Percentiles rank a stretch among this genome's conserved stretches.
phyloP scores from a whole-genome alignment of 2,113 vertebrate species.

The Vicugna pacos region DNA sequence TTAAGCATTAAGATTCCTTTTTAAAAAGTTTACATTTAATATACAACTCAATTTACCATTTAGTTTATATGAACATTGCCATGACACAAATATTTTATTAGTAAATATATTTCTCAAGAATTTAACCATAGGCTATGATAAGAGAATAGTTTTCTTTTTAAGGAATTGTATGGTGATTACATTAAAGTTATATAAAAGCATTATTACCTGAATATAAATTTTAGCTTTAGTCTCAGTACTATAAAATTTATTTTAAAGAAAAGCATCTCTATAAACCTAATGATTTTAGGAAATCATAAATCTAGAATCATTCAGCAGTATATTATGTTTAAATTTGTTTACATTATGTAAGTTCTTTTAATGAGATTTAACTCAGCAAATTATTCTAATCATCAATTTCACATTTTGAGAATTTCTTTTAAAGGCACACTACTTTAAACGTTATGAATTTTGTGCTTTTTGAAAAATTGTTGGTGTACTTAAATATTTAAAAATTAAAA shows the following conservation, averaged over 20 bases:
- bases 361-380: conserved; percentile 32
- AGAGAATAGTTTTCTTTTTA: conserved; percentile 8
- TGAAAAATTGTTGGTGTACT: conserved; percentile 24
- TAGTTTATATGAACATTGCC: conserved; percentile 13
- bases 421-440: conserved; percentile 38
- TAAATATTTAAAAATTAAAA: conserved; percentile 48
- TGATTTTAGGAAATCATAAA: conserved; percentile 59
- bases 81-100: conserved; percentile 41
- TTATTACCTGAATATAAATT: neutral
- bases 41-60: conserved; percentile 14
- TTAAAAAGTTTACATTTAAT: conserved; percentile 36
- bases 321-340: conserved; percentile 36
- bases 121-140: neutral
- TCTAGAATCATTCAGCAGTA: conserved; percentile 1
- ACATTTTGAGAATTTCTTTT: conserved; percentile 46
- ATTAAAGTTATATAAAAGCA: conserved; percentile 11
- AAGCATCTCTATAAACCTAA: conserved; percentile 44
- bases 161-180: neutral
- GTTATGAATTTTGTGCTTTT: neutral
- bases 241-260: conserved; percentile 13
- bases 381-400: conserved; percentile 52
- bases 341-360: conserved; percentile 37
- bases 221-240: conserved; percentile 52
- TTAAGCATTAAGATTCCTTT: conserved; percentile 26
- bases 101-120: conserved; percentile 60